Conservation (phyloP, 2,113 vertebrate genomes). For the Poecile atricapillus region DNA sequence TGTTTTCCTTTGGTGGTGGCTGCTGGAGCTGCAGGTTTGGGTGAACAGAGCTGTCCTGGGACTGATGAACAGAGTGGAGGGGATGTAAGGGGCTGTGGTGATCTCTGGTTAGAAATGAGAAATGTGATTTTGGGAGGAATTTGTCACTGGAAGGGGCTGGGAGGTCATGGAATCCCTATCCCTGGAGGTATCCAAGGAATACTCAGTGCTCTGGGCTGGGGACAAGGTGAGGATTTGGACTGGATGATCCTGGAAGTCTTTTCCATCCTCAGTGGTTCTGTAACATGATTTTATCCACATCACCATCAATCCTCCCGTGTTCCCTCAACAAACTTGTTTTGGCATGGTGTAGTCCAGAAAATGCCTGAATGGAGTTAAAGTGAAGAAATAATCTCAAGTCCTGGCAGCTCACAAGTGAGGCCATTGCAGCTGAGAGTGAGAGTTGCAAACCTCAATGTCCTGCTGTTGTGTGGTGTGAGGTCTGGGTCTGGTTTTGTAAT, state of each 20-base stretch:
- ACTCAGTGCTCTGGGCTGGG: neutral
- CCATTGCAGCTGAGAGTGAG: rapidly evolving
- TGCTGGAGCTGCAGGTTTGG: neutral
- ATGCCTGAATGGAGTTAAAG: neutral
- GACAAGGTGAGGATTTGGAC: neutral
- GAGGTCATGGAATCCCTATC: neutral
- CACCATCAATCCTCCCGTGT: rapidly evolving
- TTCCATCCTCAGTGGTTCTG: neutral
- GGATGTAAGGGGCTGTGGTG: rapidly evolving
- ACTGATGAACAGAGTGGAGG: neutral
- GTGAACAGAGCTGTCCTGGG: neutral
- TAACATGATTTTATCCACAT: rapidly evolving
- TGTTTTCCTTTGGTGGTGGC: rapidly evolving
- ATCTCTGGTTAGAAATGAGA: neutral
- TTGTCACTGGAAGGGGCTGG: neutral
- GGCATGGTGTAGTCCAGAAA: neutral
- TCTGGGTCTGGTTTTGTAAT: neutral
- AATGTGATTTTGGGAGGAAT: neutral
- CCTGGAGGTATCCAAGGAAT: neutral
- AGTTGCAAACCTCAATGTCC: rapidly evolving
- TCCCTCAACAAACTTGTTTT: neutral
- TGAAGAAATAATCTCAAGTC: neutral
- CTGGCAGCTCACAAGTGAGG: neutral
- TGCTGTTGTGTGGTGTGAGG: neutral
- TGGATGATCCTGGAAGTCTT: neutral